Base-by-base conservation (phyloP, 2,888 invertebrate genomes). In the Amitus sp. region DNA sequence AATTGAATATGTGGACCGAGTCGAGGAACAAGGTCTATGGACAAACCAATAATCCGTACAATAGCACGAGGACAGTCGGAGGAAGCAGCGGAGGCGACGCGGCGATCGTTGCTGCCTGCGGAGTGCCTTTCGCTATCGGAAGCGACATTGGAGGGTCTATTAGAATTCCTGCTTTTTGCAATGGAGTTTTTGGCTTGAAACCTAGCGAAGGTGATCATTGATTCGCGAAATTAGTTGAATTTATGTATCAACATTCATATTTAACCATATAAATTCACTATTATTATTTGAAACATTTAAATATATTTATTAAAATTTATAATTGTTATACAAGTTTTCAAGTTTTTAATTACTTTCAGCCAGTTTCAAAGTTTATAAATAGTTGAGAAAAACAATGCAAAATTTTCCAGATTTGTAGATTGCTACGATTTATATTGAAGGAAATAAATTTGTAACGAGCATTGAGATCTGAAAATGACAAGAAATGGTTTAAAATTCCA, bases 111-210 rank as follows among this genome's bases (percentile, higher is more conserved):
- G 87, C 94, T 1, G 86, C 94, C 2, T 89, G 93, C 65, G 95
- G 93, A 12, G 88, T 90, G 7, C 91, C 94, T 1, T 87, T 96
- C 67, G 93, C 96, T 2, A 84, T 98, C 47, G 96, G 94, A 20
- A 91, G 92, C 0, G 98, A 98, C 80, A 96, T 98, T 72, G 98
- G 97, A n/a, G 98, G 98, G 0, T 96, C 96, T 2, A 93, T 95
- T 43, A 88, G 98, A 27, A 94, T 96, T 87, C 96, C 96, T 0
- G 89, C 92, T 0, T 94, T 92, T 80, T 95, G 90, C 84, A 95
- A 94, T 83, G 96, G 96, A 0, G 85, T 96, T 47, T 96, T 90
- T 82, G 96, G 93, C 0, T 90, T 93, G 75, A 94, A 95, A 79
- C 90, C 93, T 1, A 90, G 88, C 0, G 86, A 86, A 82, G 87